Evolutionary conservation across 2,888 invertebrate genomes (phyloP).

Genomic region (Brassicogethes aeneus): DNA sequence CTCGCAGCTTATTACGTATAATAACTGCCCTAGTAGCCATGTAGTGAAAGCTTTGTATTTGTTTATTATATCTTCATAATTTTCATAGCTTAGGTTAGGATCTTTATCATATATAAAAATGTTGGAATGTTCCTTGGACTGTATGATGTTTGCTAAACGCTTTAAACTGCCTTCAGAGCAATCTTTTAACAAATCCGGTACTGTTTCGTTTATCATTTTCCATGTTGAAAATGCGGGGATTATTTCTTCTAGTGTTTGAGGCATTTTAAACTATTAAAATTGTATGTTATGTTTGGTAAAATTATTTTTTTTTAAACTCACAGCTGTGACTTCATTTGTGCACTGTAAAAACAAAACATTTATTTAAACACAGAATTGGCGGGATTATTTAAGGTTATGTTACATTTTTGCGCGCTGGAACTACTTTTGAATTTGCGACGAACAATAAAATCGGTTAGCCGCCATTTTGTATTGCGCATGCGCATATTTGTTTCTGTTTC

Average conservation of each 20-base stretch:
- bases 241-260: conserved; percentile 13
- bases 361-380: not conserved
- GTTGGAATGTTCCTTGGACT: conserved; percentile 48
- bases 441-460: no score
- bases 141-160: conserved; percentile 50
- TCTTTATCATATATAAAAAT: conserved; percentile 46
- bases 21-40: conserved; percentile 60
- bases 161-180: conserved; percentile 48
- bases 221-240: conserved; percentile 42
- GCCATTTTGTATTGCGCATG: no score
- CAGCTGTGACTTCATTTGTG: no score
- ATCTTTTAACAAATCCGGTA: conserved; percentile 49
- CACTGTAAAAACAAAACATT: no score
- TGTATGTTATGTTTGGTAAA: not conserved
- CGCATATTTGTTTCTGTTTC: no score
- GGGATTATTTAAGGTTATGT: not conserved
- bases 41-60: conserved; percentile 48
- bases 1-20: conserved; percentile 51
- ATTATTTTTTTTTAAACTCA: not conserved
- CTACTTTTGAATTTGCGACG: no score
- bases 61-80: conserved; percentile 38
- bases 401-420: not conserved
- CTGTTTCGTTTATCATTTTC: conserved; percentile 56
- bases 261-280: not conserved
- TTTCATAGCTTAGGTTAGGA: conserved; percentile 40